A percentile compares a stretch with the other conserved stretches of the same genome.
These are phyloP conservation scores for Gadus macrocephalus DNA, from an alignment of 2,113 vertebrate species.

Conservation along the genomic window DNA sequence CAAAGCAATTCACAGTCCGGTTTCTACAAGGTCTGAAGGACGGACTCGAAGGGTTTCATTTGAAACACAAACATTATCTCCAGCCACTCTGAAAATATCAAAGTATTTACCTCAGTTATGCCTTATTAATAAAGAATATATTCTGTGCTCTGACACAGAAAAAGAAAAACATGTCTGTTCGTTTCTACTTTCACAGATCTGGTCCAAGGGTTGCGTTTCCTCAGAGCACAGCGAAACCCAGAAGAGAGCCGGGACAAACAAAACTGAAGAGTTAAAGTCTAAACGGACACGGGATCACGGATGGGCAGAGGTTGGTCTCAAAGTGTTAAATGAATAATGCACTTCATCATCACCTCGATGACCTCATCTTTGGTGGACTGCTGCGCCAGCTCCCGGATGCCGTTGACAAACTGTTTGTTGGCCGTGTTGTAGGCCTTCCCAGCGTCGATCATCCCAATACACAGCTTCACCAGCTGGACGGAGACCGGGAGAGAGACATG, in stretches of 20 bases:
- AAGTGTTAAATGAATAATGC: too few relatives aligned
- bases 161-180: too few relatives aligned
- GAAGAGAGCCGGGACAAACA: not conserved
- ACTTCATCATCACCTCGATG: constrained; percentile 80
- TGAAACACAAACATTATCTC: not conserved
- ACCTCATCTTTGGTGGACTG: constrained; percentile 90
- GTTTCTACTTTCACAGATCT: not conserved
- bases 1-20: constrained; percentile 24
- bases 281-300: not conserved
- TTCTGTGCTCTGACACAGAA: too few relatives aligned
- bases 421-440: constrained; percentile 94
- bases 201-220: not conserved
- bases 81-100: too few relatives aligned
- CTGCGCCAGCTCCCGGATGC: constrained; percentile 91
- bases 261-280: not conserved
- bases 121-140: too few relatives aligned
- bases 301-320: too few relatives aligned
- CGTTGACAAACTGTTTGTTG: constrained; percentile 95
- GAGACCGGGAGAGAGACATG: constrained; percentile 1
- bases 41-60: not conserved
- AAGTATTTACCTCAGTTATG: too few relatives aligned
- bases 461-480: constrained; percentile 92
- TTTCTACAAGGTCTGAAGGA: constrained; percentile 18
- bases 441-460: constrained; percentile 96
- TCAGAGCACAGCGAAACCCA: not conserved